phyloP scores from a whole-genome alignment of 2,797 vertebrate species.

The Takifugu ocellatus region DNA sequence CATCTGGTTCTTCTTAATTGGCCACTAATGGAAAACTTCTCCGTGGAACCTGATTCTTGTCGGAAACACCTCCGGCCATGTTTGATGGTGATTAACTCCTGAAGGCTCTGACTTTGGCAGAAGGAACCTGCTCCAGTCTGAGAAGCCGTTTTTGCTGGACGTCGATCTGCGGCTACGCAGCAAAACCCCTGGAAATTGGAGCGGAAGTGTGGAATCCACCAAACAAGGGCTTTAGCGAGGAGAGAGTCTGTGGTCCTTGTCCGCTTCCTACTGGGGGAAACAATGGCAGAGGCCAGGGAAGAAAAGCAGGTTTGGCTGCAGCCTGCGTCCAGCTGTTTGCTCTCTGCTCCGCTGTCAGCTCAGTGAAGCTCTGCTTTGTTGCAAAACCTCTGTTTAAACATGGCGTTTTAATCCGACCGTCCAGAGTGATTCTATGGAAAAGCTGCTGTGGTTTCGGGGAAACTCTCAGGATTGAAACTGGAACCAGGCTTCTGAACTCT shows the following conservation, averaged over 20 bases:
- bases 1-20: constrained; percentile 65
- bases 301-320: constrained; percentile 40
- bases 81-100: constrained; percentile 44
- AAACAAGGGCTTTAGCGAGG: constrained; percentile 29
- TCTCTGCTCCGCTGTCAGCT: constrained; percentile 26
- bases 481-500: constrained; percentile 39
- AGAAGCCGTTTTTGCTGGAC: background rate
- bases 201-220: constrained; percentile 13
- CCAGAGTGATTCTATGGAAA: constrained; percentile 66
- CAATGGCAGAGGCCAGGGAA: constrained; percentile 36
- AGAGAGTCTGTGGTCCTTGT: constrained; percentile 13
- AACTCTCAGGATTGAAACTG: constrained; percentile 41
- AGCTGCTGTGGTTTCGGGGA: constrained; percentile 56
- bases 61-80: constrained; percentile 47
- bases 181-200: constrained; percentile 10
- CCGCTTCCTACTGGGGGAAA: constrained; percentile 39
- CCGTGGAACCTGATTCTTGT: constrained; percentile 54
- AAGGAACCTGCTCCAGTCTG: background rate
- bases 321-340: constrained; percentile 60
- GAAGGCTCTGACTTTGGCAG: constrained; percentile 27
- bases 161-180: background rate
- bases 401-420: constrained; percentile 62
- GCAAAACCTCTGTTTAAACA: constrained; percentile 57
- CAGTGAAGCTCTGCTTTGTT: constrained; percentile 33
- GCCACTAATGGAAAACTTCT: constrained; percentile 61